Conservation (phyloP, 1,140 invertebrate species). For the Alviniconcha marisindica region DNA sequence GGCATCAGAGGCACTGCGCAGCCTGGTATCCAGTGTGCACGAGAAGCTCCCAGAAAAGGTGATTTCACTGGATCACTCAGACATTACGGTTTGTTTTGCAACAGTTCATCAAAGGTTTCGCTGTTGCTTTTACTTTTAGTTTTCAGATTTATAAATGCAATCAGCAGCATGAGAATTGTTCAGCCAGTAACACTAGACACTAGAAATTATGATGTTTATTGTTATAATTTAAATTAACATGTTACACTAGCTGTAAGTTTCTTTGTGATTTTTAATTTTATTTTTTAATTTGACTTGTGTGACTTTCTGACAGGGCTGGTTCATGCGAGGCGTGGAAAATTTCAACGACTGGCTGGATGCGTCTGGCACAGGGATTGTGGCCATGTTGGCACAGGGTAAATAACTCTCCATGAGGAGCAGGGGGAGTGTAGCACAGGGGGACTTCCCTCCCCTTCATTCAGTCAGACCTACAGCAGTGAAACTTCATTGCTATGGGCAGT, state of each 20-base stretch:
- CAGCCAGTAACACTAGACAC: too few species aligned
- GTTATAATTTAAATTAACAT: too few species aligned
- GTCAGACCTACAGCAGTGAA: too few species aligned
- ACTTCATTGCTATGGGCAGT: too few species aligned
- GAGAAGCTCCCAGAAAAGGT: constrained; percentile 64
- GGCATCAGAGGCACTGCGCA: constrained; percentile 35
- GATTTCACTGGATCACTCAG: background rate
- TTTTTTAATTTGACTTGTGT: background rate
- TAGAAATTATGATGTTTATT: too few species aligned
- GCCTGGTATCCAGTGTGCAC: constrained; percentile 35
- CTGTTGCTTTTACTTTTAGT: background rate
- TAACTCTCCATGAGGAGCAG: background rate
- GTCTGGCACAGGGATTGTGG: background rate
- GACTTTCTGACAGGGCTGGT: background rate
- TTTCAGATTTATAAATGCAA: too few species aligned
- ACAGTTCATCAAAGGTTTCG: background rate
- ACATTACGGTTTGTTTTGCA: background rate
- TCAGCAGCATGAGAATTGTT: too few species aligned
- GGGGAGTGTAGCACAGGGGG: background rate
- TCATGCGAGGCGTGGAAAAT: constrained; percentile 6
- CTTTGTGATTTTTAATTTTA: too few species aligned
- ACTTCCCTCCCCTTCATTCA: background rate
- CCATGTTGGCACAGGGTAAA: background rate
- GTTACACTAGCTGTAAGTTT: too few species aligned
- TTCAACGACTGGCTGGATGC: constrained; percentile 32